Conservation (phyloP, 2,797 vertebrate genomes). For the Hemibagrus guttatus region DNA sequence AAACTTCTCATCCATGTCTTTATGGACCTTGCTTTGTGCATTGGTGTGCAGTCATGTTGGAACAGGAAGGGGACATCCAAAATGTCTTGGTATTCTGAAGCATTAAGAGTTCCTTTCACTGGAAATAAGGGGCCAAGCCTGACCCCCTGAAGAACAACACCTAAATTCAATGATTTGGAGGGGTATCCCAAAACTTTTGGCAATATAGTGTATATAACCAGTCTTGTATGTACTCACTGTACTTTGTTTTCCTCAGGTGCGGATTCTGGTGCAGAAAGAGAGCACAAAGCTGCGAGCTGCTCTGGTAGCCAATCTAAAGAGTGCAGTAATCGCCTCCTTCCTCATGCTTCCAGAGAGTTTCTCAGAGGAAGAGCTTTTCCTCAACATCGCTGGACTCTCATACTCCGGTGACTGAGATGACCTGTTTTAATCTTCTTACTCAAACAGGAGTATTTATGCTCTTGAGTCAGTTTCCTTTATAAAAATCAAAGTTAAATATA, state of each 20-base stretch:
- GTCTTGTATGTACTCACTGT: neutral
- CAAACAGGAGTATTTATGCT: neutral
- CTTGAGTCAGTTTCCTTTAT: neutral
- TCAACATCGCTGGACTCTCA: constrained; percentile 90
- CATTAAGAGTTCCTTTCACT: too few relatives aligned
- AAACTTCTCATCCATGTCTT: too few relatives aligned
- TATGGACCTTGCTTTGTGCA: too few relatives aligned
- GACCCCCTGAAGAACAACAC: too few relatives aligned
- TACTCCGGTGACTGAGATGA: constrained; percentile 80
- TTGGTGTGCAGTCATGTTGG: too few relatives aligned
- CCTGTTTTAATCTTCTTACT: neutral
- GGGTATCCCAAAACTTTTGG: too few relatives aligned
- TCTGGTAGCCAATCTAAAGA: constrained; percentile 86
- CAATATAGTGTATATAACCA: neutral
- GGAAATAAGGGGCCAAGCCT: too few relatives aligned
- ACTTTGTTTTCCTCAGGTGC: constrained; percentile 76
- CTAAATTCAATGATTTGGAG: too few relatives aligned
- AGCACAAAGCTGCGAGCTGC: constrained; percentile 79
- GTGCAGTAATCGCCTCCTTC: constrained; percentile 87
- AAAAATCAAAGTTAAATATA: neutral
- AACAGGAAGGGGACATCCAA: too few relatives aligned
- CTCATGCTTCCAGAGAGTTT: constrained; percentile 96
- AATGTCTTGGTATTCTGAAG: too few relatives aligned
- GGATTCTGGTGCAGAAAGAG: constrained; percentile 85
- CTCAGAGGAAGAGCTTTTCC: constrained; percentile 90